A percentile compares a stretch with the other conserved stretches of the same genome.
Conservation (phyloP, 2,113 vertebrate genomes). For the Gymnarchus niloticus region DNA sequence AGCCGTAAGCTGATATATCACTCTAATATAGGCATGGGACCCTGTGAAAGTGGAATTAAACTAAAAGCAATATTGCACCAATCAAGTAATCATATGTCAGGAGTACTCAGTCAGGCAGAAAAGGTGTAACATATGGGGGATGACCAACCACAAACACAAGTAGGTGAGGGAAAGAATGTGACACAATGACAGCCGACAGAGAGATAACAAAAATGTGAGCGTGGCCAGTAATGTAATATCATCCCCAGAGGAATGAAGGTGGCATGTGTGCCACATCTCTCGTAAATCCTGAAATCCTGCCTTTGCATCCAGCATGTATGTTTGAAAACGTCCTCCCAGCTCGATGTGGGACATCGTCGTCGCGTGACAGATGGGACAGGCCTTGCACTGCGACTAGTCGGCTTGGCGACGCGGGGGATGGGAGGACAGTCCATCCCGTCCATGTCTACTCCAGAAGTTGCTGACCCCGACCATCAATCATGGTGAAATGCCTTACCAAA, state of each 20-base stretch:
- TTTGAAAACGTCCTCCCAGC: background rate
- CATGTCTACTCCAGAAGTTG: background rate
- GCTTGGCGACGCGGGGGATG: no score
- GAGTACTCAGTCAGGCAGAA: background rate
- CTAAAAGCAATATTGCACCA: background rate
- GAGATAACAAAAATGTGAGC: slow-evolving; percentile 7
- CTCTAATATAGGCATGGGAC: background rate
- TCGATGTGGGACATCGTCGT: background rate
- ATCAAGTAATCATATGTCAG: background rate
- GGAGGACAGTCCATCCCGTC: background rate
- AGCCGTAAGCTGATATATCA: background rate
- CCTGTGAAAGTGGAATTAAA: background rate
- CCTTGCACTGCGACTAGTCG: no score
- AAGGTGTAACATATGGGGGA: background rate
- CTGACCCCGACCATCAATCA: background rate
- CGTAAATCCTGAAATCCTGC: background rate
- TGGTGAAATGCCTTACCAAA: no score
- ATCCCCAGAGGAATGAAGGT: background rate
- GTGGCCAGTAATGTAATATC: background rate
- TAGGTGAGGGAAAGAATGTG: background rate
- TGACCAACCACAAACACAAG: background rate
- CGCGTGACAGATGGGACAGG: background rate
- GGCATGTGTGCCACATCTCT: no score
- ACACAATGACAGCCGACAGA: background rate
- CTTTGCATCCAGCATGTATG: background rate